Conservation (phyloP, 2,113 vertebrate genomes). For the Psilopsiagon aymara region DNA sequence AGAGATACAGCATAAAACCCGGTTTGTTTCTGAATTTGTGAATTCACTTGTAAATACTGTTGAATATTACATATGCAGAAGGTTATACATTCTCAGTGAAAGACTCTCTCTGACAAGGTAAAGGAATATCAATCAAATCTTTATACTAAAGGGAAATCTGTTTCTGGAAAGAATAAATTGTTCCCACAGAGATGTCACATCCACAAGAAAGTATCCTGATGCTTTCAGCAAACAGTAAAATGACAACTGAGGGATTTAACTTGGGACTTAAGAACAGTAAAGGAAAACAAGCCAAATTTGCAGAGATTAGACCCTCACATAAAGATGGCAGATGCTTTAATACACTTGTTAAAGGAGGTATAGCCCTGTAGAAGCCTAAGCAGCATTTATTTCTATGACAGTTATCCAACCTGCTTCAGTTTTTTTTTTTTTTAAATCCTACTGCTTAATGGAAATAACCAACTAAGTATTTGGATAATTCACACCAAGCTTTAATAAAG, state of each 20-base stretch:
- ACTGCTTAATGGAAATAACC: not conserved
- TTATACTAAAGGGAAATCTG: not conserved
- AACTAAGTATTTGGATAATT: not conserved
- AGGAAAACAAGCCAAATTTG: not conserved
- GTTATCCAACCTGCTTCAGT: not conserved
- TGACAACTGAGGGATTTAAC: not conserved
- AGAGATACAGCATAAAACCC: not conserved
- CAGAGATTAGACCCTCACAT: not conserved
- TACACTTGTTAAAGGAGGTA: not conserved
- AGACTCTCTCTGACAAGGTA: not conserved
- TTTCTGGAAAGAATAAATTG: not conserved
- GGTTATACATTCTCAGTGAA: not conserved
- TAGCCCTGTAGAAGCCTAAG: not conserved
- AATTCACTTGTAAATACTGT: not conserved
- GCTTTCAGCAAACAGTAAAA: not conserved
- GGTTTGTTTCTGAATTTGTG: not conserved
- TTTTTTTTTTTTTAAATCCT: not conserved
- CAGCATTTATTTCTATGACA: not conserved
- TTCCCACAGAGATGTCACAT: not conserved
- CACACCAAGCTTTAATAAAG: not conserved
- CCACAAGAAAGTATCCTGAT: not conserved
- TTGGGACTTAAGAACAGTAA: not conserved
- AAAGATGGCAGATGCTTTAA: not conserved
- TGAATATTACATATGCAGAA: not conserved
- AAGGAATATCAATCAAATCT: not conserved